These are phyloP conservation scores for Malurus alboscapulatus DNA, from an alignment of 2,113 vertebrate species.

Conservation along the genomic window DNA sequence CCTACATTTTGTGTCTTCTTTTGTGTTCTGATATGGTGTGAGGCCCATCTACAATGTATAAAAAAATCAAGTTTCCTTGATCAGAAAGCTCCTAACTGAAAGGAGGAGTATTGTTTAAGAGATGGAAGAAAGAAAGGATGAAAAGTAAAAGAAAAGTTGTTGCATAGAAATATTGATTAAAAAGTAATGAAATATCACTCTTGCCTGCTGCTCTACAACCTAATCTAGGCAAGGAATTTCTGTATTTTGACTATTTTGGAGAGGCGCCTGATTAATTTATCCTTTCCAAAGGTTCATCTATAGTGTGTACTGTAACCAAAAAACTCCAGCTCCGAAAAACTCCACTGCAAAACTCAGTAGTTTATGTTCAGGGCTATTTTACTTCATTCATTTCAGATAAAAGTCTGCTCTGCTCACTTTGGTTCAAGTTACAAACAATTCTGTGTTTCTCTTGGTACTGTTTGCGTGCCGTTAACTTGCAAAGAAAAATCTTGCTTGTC, in stretches of 20 bases:
- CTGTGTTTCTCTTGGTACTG: neutral
- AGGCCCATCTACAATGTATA: neutral
- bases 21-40: neutral
- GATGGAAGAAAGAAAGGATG: neutral
- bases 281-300: neutral
- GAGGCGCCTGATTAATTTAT: neutral
- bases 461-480: neutral
- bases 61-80: neutral
- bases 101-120: neutral
- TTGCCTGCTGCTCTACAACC: neutral
- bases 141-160: accelerated
- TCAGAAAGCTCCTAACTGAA: neutral
- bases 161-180: neutral
- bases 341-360: neutral
- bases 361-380: neutral
- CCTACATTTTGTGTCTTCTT: neutral
- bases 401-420: neutral
- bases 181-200: neutral
- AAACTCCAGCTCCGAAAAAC: neutral
- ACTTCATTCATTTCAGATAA: neutral
- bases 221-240: neutral
- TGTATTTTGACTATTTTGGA: neutral
- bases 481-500: neutral
- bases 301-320: neutral
- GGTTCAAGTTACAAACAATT: neutral